Evolutionary conservation across 2,113 vertebrate species (phyloP), one percentile per base, ranked within the genome.

Genomic region (Manacus vitellinus): DNA sequence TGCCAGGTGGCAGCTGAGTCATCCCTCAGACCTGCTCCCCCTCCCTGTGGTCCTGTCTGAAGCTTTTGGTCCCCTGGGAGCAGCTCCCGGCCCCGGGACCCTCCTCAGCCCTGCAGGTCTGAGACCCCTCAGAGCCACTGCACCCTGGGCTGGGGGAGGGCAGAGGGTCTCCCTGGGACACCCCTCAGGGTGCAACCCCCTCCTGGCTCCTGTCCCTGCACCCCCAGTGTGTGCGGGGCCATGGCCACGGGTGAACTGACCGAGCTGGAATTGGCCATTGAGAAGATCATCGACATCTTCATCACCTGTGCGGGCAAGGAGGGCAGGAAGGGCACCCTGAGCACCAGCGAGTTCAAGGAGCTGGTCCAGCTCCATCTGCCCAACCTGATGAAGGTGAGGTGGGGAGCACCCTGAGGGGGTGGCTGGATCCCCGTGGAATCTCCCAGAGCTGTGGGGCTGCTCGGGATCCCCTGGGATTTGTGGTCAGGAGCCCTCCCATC

Each of bases 341-440:
- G 61, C 1, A 3, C 80, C 14, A 8, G 11, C 0, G 97, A 98
- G 71, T 98, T 98, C 92, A 96, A 94, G 92, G 97, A 97, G 24
- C 77, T 98, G 72, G 97, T 85, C 78, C 83, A 88, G 19, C 88
- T 95, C 68, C 97, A 98, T 87, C 54, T 98, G 51, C 98, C 98
- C 61, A 96, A 97, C 44, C 73, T 98, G 49, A 97, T 98, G 96
- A 98, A 98, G 98, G 98, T 98, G 88, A 93, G 66, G 8, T 0
- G 4, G 11, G 46, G 8, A 5, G 37, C 12, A 1, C 23, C 3
- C 0, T 0, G 7, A 4, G 8, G 24, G n/a, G 12, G 3, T 2
- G 2, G 35, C 7, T 15, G 67, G 39, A 19, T 21, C 23, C 41
- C 46, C 1, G 0, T 0, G 31, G 22, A 17, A 22, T 10, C 8